Evolutionary conservation across 2,797 vertebrate genomes (phyloP).

Genomic region (Urocyon cinereoargenteus): DNA sequence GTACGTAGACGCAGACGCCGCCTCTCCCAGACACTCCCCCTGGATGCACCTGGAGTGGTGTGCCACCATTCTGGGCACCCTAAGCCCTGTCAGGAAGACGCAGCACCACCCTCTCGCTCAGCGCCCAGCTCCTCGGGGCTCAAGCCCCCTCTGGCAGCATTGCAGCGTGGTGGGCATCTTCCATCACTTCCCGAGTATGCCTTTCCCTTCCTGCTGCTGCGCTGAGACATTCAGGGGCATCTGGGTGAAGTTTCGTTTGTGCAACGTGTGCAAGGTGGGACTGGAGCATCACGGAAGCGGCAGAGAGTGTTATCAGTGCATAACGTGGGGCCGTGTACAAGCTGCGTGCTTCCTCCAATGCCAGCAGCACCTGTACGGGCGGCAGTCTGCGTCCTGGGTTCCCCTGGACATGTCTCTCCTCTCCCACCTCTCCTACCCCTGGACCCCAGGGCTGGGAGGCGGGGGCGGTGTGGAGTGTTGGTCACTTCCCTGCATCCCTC

Average conservation of each 20-base stretch:
- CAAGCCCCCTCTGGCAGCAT: no score
- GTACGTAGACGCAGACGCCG: background rate
- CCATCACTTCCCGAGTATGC: background rate
- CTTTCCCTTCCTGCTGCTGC: background rate
- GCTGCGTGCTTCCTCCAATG: no score
- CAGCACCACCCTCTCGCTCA: background rate
- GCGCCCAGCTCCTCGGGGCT: background rate
- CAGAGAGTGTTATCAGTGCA: fast-evolving
- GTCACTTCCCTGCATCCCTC: background rate
- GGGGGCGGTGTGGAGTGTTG: no score
- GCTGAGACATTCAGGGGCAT: background rate
- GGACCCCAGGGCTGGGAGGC: fast-evolving
- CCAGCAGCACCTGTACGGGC: no score
- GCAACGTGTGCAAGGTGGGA: background rate
- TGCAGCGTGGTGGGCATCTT: background rate
- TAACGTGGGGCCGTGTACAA: background rate
- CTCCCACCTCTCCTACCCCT: background rate
- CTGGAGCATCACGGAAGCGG: background rate
- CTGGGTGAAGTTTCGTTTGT: background rate
- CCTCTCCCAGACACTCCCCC: background rate
- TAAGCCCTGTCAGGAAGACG: background rate
- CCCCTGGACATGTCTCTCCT: background rate
- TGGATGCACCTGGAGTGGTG: background rate
- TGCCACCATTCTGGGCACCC: background rate
- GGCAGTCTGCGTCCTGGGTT: background rate